These are phyloP conservation scores for Drosophila putrida DNA, from an alignment of 2,888 invertebrate genomes.

Conservation along the genomic window DNA sequence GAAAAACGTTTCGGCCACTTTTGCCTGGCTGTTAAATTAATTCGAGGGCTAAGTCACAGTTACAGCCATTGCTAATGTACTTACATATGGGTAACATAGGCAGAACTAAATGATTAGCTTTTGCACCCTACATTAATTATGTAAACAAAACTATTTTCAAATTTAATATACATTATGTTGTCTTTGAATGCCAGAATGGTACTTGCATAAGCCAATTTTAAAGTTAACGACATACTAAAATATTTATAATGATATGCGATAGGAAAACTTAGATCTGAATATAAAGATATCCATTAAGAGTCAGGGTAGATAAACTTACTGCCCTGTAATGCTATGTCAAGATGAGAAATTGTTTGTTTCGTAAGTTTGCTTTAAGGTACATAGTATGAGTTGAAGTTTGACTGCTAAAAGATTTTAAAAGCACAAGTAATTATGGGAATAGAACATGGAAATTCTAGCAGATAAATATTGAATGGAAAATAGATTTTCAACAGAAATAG, in stretches of 20 bases:
- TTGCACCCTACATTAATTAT: conserved; percentile 27
- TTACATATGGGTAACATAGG: conserved; percentile 20
- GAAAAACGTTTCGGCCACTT: conserved; percentile 29
- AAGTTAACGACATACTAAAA: conserved; percentile 1
- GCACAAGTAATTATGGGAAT: not conserved
- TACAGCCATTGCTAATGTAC: conserved; percentile 30
- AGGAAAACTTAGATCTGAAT: no score
- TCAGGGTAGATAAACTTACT: no score
- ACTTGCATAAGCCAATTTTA: not conserved
- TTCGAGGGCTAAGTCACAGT: conserved; percentile 54
- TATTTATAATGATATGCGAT: not conserved
- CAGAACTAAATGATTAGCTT: conserved; percentile 58
- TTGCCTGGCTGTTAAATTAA: conserved; percentile 50
- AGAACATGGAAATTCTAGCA: not conserved
- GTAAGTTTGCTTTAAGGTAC: no score
- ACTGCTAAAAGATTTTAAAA: not conserved
- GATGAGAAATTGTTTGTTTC: no score
- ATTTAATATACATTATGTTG: not conserved
- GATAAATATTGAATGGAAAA: not conserved
- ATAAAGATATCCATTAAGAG: no score
- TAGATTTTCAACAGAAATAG: not conserved
- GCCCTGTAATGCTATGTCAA: no score
- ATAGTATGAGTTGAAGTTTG: no score
- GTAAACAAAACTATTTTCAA: conserved; percentile 8
- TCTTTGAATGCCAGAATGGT: not conserved